Evolutionary conservation across 2,113 vertebrate genomes (phyloP).

Genomic region (Condylura cristata): DNA sequence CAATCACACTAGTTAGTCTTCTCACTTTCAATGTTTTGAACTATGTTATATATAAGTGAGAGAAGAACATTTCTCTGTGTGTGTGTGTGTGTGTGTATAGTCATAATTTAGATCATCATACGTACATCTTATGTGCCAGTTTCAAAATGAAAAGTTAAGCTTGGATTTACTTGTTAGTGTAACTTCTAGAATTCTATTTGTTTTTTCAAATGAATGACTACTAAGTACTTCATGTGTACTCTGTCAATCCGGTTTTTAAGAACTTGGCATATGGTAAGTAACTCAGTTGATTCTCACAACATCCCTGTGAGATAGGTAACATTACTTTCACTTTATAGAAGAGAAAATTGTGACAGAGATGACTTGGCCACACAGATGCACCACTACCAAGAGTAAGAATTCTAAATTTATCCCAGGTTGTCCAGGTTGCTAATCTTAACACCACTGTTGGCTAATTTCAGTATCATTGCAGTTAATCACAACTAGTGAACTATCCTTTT

Average conservation of each 20-base stretch:
- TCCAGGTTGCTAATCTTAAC: neutral
- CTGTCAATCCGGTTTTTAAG: neutral
- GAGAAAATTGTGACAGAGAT: neutral
- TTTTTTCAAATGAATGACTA: constrained; percentile 19
- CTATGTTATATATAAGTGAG: neutral
- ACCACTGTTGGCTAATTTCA: neutral
- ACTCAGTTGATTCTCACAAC: neutral
- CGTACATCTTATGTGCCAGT: neutral
- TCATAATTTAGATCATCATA: neutral
- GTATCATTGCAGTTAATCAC: neutral
- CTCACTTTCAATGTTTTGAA: neutral
- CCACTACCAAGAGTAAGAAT: neutral
- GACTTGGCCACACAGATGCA: neutral
- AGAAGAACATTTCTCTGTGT: neutral
- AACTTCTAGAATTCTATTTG: neutral
- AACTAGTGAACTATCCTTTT: neutral
- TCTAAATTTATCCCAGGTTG: neutral
- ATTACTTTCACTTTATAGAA: neutral
- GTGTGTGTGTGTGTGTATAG: neutral
- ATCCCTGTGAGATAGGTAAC: neutral
- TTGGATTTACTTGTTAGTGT: constrained; percentile 33
- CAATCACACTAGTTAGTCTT: neutral
- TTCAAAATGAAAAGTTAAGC: neutral
- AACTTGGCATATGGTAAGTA: neutral
- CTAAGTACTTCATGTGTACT: neutral